These are phyloP conservation scores for Andrena bicolor DNA, from an alignment of 2,888 invertebrate genomes.

Conservation along the genomic window DNA sequence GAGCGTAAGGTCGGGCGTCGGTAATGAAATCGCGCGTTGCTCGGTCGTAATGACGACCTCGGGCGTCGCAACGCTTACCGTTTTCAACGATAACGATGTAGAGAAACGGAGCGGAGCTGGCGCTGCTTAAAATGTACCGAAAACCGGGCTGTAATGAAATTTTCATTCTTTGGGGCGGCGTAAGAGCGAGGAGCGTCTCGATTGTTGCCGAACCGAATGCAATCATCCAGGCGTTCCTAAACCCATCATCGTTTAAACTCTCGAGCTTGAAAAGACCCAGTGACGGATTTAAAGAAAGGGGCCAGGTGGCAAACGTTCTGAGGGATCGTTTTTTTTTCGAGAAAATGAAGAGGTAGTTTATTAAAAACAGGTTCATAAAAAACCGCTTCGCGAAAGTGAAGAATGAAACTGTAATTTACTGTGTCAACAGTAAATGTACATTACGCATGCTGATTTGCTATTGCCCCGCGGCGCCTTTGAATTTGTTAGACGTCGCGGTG, in stretches of 20 bases:
- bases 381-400: no score
- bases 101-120: constrained; percentile 40
- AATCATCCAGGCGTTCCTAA: not conserved
- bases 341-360: no score
- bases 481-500: constrained; percentile 42
- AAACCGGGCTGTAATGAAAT: constrained; percentile 40
- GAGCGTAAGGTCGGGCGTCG: constrained; percentile 53
- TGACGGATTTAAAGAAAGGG: no score
- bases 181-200: not conserved
- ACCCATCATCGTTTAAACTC: not conserved
- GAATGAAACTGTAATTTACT: no score
- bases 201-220: not conserved
- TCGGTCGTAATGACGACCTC: constrained; percentile 65
- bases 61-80: constrained; percentile 55
- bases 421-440: no score
- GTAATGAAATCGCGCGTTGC: constrained; percentile 71
- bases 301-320: no score
- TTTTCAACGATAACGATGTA: constrained; percentile 60
- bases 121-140: constrained; percentile 30
- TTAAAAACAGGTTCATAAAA: no score
- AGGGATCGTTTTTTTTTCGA: no score
- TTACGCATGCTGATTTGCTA: no score
- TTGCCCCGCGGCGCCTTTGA: not conserved
- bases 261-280: not conserved
- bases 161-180: constrained; percentile 1